Percentiles rank a stretch among this genome's conserved stretches.
Conservation (phyloP, 2,888 invertebrate genomes). For the Trichogramma dendrolimi region DNA sequence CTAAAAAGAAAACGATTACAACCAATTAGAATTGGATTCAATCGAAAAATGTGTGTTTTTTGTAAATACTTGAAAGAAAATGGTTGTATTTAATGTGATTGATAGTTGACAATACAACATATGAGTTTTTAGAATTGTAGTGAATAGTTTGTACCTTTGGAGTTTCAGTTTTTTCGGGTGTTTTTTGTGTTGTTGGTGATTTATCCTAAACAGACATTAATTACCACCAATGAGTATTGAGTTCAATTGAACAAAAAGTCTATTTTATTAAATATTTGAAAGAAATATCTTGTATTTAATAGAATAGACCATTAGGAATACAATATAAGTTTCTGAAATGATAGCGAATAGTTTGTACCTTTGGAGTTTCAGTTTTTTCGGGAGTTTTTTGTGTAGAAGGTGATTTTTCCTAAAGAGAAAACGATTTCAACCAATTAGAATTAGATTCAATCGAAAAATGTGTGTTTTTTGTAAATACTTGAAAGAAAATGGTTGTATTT, state of each 20-base stretch:
- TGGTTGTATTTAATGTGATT: no score
- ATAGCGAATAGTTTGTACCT: conserved; percentile 41
- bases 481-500: no score
- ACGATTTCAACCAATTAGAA: neutral
- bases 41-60: no score
- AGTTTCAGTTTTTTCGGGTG: conserved; percentile 31
- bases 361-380: conserved; percentile 31
- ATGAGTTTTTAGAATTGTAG: neutral
- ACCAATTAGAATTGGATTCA: no score
- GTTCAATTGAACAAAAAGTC: no score
- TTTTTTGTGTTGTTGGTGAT: conserved; percentile 24
- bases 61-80: no score
- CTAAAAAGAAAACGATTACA: conserved; percentile 23
- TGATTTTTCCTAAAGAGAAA: conserved; percentile 22
- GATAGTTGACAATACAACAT: neutral
- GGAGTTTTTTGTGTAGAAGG: conserved; percentile 18
- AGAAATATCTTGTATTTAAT: no score
- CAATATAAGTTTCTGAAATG: no score
- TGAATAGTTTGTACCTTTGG: conserved; percentile 25
- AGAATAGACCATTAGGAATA: no score
- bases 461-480: no score
- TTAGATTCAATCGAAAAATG: neutral
- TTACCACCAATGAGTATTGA: no score
- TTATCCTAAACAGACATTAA: conserved; percentile 14
- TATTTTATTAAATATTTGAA: no score